phyloP scores from a whole-genome alignment of 2,888 invertebrate genomes.

The Erpobdella octoculata region DNA sequence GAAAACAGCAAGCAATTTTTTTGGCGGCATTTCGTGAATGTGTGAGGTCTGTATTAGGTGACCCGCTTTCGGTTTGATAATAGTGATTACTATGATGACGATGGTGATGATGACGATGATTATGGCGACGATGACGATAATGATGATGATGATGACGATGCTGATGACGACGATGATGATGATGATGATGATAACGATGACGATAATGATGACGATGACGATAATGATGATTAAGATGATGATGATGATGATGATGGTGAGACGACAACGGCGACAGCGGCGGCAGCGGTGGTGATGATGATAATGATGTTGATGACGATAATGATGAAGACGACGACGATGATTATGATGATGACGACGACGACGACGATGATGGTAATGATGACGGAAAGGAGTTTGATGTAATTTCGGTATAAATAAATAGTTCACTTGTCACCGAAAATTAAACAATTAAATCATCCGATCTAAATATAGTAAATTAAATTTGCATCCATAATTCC shows the following conservation, averaged over 20 bases:
- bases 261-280: neutral
- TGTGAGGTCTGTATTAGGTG: too few species aligned
- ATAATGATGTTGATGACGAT: neutral
- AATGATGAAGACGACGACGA: neutral
- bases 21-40: too few species aligned
- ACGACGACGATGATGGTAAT: neutral
- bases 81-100: conserved; percentile 22
- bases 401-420: too few species aligned
- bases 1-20: too few species aligned
- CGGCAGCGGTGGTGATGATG: neutral
- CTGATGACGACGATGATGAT: neutral
- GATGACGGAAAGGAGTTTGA: too few species aligned
- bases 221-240: conserved; percentile 33
- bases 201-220: conserved; percentile 32
- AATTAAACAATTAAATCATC: too few species aligned
- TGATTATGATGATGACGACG: neutral
- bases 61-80: too few species aligned
- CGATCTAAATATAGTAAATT: too few species aligned
- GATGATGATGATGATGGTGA: conserved; percentile 33
- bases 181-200: conserved; percentile 11
- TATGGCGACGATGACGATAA: conserved; percentile 16
- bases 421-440: too few species aligned
- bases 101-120: conserved; percentile 20
- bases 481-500: too few species aligned
- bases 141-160: conserved; percentile 13